Percentiles rank a stretch among this genome's conserved stretches.
Evolutionary conservation across 2,888 invertebrate genomes (phyloP).

Genomic region (Acrocera orbiculus): DNA sequence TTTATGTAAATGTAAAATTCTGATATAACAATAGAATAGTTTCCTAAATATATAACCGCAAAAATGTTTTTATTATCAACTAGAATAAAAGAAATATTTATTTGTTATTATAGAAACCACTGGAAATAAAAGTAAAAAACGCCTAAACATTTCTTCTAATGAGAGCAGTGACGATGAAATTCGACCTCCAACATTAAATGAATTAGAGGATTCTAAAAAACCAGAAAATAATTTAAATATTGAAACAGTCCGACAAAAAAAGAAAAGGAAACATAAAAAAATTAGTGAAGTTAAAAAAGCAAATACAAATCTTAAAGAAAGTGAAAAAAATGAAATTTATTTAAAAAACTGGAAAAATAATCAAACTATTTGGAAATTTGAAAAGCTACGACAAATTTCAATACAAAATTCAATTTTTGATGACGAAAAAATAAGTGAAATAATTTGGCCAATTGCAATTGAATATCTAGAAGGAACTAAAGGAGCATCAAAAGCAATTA

Average conservation of each 20-base stretch:
- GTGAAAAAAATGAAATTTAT: constrained; percentile 45
- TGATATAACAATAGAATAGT: no score
- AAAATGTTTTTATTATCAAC: no score
- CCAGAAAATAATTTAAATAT: constrained; percentile 28
- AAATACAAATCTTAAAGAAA: constrained; percentile 36
- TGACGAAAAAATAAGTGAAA: constrained; percentile 37
- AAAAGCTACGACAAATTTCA: constrained; percentile 61
- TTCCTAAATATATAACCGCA: no score
- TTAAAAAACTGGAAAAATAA: constrained; percentile 56
- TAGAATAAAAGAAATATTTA: no score
- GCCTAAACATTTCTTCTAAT: no score
- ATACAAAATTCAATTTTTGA: constrained; percentile 52
- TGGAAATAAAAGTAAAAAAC: no score
- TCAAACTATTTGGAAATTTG: constrained; percentile 58
- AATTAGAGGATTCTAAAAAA: constrained; percentile 22
- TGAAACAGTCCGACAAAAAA: constrained; percentile 46
- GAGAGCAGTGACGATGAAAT: no score
- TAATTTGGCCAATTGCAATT: constrained; percentile 44
- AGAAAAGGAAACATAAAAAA: constrained; percentile 42
- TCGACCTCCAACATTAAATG: constrained; percentile 23
- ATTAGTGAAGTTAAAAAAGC: constrained; percentile 37
- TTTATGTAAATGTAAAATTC: no score
- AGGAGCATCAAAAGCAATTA: constrained; percentile 44
- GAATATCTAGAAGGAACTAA: constrained; percentile 54
- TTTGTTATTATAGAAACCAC: no score